phyloP scores from a whole-genome alignment of 2,888 invertebrate genomes.

The Drosophila colorata region DNA sequence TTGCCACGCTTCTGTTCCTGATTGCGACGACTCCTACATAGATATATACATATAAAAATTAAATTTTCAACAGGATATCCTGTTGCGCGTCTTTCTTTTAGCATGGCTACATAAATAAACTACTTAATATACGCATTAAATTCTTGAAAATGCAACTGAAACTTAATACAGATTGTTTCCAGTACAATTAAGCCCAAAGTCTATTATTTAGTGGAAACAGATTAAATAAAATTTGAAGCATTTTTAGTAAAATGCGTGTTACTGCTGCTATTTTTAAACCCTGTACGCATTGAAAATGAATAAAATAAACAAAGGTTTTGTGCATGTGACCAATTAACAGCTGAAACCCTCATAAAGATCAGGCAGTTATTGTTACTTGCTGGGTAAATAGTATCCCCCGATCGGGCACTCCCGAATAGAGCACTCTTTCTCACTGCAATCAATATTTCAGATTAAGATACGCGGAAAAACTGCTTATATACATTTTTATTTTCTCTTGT shows the following conservation, averaged over 20 bases:
- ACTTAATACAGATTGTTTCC: background rate
- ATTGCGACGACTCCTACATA: constrained; percentile 10
- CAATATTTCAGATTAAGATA: background rate
- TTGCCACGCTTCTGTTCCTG: constrained; percentile 7
- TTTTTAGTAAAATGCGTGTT: background rate
- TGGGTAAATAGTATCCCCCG: too few species aligned
- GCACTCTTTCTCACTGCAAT: background rate
- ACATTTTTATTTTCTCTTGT: constrained; percentile 1
- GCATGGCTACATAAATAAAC: background rate
- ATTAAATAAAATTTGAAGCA: constrained; percentile 2
- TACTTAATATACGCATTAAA: background rate
- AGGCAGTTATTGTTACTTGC: too few species aligned
- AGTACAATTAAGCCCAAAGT: background rate
- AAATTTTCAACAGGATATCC: constrained; percentile 64
- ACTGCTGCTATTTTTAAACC: too few species aligned
- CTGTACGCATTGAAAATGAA: too few species aligned
- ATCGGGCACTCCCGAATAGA: background rate
- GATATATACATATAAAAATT: constrained; percentile 36
- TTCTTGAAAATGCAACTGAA: background rate
- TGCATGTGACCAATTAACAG: too few species aligned
- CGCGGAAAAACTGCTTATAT: too few species aligned
- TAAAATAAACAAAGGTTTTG: too few species aligned
- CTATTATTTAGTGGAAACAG: background rate
- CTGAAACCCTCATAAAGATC: too few species aligned
- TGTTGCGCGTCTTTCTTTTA: constrained; percentile 57